Evolutionary conservation across 64 coral and sea anemone genomes (phyloP), one percentile per base, ranked within the genome.

Genomic region (Montipora foliosa): DNA sequence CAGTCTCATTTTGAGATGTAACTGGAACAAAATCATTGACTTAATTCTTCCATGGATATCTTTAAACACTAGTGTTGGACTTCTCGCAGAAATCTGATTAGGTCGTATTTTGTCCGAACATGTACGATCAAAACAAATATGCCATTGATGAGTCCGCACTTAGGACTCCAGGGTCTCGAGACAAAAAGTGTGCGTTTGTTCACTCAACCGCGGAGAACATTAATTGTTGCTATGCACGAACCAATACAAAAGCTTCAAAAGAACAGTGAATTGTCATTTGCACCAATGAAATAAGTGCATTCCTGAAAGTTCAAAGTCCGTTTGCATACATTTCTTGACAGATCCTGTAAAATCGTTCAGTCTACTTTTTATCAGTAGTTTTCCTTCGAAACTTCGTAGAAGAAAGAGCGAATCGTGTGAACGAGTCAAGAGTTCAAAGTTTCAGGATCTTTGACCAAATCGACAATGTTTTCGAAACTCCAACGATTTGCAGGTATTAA

Each of bases 401-500:
- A 86, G 64, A 9, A 86, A 9, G 66, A 5, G 49, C 19, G 0
- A 49, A 49, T 45, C 45, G 11, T 49, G 17, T 8, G 4, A 6
- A 7, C 48, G 82, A 86, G 66, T 9, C 82, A 20, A 68, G 66
- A 12, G 19, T 49, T 50, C 47, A n/a, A 71, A 47, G 8, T 71
- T 71, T 51, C 3, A 3, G 45, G 17, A 50, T 50, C 66, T 13
- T 13, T 2, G 21, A 0, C 66, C 0, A 64, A 64, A 12, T 19
- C 76, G 5, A 50, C 66, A 85, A 94, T 95, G 85, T 95, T 78
- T 67, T 92, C 89, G 79, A 91, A 91, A 77, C 47, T 93, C 13
- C 91, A 99, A 55, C 82, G 98, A 88, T 99, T 59, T 66, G 89
- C 89, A 76, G 95, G 98, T 8, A 92, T 99, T 50, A 99, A 95